phyloP scores from a whole-genome alignment of 2,113 vertebrate species.

The Anguilla japonica region DNA sequence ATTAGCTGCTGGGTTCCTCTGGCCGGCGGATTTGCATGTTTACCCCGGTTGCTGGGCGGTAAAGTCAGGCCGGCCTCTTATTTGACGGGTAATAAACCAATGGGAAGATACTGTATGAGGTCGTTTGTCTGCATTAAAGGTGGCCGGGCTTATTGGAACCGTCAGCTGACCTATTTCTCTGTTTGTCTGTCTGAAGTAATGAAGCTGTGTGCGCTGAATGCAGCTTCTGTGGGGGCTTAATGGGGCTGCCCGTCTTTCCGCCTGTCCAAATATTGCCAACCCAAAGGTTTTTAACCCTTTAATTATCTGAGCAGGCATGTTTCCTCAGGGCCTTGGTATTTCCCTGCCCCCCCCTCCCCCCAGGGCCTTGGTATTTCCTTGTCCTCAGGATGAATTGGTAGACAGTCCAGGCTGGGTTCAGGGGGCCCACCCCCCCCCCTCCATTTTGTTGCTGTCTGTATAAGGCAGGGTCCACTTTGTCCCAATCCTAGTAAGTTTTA shows the following conservation, averaged over 20 bases:
- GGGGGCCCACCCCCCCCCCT: no score
- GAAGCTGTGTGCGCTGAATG: conserved; percentile 13
- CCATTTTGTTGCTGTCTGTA: no score
- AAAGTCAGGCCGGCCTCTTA: not conserved
- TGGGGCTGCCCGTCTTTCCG: not conserved
- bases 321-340: no score
- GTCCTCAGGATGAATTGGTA: no score
- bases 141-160: conserved; percentile 14
- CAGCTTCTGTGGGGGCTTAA: conserved; percentile 4
- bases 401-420: not conserved
- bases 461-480: no score
- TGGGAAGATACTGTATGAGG: not conserved
- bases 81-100: conserved; percentile 6
- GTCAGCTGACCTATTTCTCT: conserved; percentile 44
- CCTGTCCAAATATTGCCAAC: not conserved
- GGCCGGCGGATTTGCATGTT: not conserved
- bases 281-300: conserved; percentile 18
- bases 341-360: no score
- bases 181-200: conserved; percentile 34
- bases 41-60: not conserved
- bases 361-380: no score
- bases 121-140: conserved; percentile 33
- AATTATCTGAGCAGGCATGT: not conserved
- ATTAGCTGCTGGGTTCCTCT: not conserved
- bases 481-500: no score